A percentile compares a stretch with the other conserved stretches of the same genome.
These are phyloP conservation scores for Gobio occitaniae DNA, from an alignment of 2,797 vertebrate species.

Conservation along the genomic window DNA sequence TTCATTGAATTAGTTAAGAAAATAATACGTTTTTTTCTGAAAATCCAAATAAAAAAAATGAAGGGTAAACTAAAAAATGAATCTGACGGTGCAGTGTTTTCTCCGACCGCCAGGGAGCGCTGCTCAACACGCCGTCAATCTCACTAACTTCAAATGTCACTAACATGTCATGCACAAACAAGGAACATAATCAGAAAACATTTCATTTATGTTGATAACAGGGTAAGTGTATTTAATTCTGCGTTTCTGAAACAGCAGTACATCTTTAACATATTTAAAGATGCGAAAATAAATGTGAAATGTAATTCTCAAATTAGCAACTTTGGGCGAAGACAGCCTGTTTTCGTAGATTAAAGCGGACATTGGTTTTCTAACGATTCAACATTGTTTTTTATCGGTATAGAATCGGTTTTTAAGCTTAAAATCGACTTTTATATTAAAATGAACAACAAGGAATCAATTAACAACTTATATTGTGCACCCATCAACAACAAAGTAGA, in stretches of 20 bases:
- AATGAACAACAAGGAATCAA: neutral
- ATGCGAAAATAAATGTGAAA: neutral
- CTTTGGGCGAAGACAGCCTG: neutral
- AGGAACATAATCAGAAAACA: neutral
- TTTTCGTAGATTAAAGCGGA: neutral
- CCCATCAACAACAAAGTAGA: too few species aligned
- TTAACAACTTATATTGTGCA: neutral
- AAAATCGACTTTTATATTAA: neutral
- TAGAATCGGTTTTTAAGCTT: neutral
- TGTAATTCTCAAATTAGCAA: too few species aligned
- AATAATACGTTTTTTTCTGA: neutral
- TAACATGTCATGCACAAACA: too few species aligned
- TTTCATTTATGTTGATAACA: neutral
- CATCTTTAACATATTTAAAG: neutral
- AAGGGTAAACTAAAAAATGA: neutral
- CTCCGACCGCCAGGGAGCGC: slow-evolving; percentile 6
- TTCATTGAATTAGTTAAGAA: neutral
- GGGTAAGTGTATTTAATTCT: neutral
- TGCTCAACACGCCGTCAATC: neutral
- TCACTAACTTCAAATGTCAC: too few species aligned
- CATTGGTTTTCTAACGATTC: too few species aligned
- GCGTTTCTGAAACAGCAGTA: neutral
- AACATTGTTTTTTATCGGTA: neutral
- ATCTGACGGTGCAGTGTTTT: too few species aligned
- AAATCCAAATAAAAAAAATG: neutral